A percentile compares a stretch with the other conserved stretches of the same genome.
These are phyloP conservation scores for Forbesichthys agassizii DNA, from an alignment of 2,113 vertebrate species.

Conservation along the genomic window DNA sequence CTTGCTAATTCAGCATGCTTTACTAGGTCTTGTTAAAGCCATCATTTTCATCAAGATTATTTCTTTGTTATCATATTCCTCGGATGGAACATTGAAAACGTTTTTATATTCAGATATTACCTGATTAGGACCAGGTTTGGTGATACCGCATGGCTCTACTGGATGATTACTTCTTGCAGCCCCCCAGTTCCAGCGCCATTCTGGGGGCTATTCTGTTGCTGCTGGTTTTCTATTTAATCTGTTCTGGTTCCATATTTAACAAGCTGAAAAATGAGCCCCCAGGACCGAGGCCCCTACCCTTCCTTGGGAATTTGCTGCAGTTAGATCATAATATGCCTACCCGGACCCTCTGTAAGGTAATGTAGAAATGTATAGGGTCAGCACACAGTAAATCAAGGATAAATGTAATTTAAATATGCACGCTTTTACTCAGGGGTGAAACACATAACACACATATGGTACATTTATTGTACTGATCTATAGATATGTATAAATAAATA, in stretches of 20 bases:
- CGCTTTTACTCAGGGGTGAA: no score
- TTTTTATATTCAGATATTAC: no score
- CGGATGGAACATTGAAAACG: no score
- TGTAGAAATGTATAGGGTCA: neutral
- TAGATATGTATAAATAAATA: no score
- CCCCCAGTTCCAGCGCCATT: conserved; percentile 10
- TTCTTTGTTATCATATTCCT: no score
- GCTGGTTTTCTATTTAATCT: conserved; percentile 19
- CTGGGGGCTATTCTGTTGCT: conserved; percentile 26
- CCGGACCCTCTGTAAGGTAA: conserved; percentile 35
- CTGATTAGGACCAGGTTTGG: neutral
- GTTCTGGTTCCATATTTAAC: neutral
- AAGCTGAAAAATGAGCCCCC: conserved; percentile 32
- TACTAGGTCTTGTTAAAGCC: no score
- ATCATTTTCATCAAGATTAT: no score
- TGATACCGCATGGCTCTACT: neutral
- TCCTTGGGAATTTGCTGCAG: conserved; percentile 45
- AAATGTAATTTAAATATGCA: no score
- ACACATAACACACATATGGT: no score
- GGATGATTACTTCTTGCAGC: conserved; percentile 11
- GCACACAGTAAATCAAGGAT: no score
- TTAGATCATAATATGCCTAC: conserved; percentile 36
- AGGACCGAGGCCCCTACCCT: conserved; percentile 41
- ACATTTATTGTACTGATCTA: no score
- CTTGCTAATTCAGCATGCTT: no score